Percentiles rank a stretch among this genome's conserved stretches.
These are phyloP conservation scores for Salvelinus sp. DNA, from an alignment of 2,113 vertebrate species.

Conservation along the genomic window DNA sequence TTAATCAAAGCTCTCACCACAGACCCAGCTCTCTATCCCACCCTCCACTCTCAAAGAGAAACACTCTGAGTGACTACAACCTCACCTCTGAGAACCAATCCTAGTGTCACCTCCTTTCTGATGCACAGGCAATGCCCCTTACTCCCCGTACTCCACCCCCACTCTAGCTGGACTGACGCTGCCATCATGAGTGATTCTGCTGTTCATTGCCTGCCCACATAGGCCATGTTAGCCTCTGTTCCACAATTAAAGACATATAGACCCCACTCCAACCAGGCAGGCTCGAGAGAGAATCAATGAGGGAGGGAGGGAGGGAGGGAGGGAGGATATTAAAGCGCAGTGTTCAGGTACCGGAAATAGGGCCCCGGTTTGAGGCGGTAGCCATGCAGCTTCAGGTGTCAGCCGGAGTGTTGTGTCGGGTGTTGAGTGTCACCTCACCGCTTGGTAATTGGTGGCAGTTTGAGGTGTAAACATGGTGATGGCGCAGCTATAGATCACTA, in stretches of 20 bases:
- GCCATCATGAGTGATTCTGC: too few species aligned
- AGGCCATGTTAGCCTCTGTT: too few species aligned
- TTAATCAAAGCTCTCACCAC: slow-evolving; percentile 54
- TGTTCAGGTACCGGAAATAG: neutral
- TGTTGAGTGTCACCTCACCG: slow-evolving; percentile 72
- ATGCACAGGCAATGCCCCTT: neutral
- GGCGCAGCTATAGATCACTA: slow-evolving; percentile 62
- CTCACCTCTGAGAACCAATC: slow-evolving; percentile 36
- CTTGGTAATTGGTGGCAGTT: slow-evolving; percentile 72
- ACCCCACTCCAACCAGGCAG: too few species aligned
- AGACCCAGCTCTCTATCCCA: slow-evolving; percentile 36
- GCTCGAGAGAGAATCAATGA: neutral
- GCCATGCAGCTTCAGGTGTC: neutral
- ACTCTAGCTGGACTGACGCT: too few species aligned
- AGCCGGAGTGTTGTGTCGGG: slow-evolving; percentile 17
- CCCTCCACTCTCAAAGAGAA: slow-evolving; percentile 40
- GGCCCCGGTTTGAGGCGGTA: neutral
- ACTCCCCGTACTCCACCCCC: neutral
- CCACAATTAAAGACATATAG: too few species aligned
- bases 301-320: neutral
- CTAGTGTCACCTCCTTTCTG: slow-evolving; percentile 15
- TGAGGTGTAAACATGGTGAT: slow-evolving; percentile 77
- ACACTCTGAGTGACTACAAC: neutral
- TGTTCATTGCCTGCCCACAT: too few species aligned
- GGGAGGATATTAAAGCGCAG: neutral